Evolutionary conservation across 2,113 vertebrate genomes (phyloP).

Genomic region (Neodon shergylaensis): DNA sequence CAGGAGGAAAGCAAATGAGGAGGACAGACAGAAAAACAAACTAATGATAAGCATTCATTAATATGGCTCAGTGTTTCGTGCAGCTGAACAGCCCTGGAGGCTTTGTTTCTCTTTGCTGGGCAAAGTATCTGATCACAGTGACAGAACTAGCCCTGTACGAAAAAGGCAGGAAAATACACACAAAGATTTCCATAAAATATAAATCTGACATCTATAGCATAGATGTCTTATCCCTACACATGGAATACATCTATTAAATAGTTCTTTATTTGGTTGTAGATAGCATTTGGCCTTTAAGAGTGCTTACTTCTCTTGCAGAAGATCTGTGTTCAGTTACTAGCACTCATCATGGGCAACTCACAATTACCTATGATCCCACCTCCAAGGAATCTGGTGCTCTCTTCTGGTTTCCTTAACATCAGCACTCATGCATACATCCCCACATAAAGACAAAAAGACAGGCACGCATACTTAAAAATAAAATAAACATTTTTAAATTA

Average conservation of each 20-base stretch:
- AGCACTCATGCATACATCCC: not conserved
- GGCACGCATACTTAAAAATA: no score
- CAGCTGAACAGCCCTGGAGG: not conserved
- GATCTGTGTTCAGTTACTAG: not conserved
- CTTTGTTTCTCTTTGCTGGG: not conserved
- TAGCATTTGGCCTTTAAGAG: not conserved
- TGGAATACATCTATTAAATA: not conserved
- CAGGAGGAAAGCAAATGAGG: not conserved
- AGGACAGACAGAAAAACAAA: not conserved
- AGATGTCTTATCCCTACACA: not conserved
- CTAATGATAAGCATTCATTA: not conserved
- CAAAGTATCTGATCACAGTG: not conserved
- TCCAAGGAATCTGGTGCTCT: not conserved
- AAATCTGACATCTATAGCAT: not conserved
- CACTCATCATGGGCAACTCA: no score
- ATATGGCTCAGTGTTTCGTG: not conserved
- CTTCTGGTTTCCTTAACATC: not conserved
- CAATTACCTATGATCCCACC: not conserved
- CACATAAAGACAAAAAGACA: not conserved
- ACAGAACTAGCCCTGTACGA: not conserved
- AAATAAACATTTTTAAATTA: not conserved
- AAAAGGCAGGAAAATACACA: not conserved
- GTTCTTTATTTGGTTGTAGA: not conserved
- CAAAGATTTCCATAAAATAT: not conserved
- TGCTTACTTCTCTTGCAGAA: not conserved